Conservation (phyloP, 2,113 vertebrate species). For the Daubentonia madagascariensis region DNA sequence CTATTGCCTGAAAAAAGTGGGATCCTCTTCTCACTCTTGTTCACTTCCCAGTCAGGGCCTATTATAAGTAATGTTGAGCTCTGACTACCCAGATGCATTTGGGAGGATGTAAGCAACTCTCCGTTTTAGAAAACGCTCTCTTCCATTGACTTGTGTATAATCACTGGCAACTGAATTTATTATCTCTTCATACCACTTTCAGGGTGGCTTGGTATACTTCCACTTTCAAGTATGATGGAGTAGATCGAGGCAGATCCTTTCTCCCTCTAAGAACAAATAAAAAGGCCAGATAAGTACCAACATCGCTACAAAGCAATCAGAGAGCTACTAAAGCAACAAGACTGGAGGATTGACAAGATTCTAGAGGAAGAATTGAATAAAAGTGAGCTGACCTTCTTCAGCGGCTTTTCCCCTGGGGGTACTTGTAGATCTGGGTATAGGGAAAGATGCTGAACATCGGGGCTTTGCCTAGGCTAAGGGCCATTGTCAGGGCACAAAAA, state of each 20-base stretch:
- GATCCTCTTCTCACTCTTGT: not conserved
- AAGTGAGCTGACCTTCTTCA: not conserved
- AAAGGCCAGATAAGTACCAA: not conserved
- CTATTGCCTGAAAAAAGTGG: not conserved
- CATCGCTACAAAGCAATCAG: not conserved
- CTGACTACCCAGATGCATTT: not conserved
- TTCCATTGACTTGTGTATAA: not conserved
- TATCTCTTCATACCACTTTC: not conserved
- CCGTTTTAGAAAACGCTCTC: not conserved
- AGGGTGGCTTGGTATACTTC: not conserved
- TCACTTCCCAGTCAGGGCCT: not conserved
- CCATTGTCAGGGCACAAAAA: not conserved
- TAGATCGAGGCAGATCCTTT: not conserved
- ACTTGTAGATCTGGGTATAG: not conserved
- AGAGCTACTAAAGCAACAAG: not conserved
- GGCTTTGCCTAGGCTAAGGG: not conserved
- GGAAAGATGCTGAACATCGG: not conserved
- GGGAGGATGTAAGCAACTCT: not conserved
- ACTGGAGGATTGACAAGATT: not conserved
- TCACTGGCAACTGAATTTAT: too few relatives aligned
- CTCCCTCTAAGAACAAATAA: not conserved
- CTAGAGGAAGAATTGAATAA: not conserved
- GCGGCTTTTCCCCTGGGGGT: not conserved
- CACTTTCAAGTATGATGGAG: not conserved
- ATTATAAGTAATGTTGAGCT: not conserved